These are phyloP conservation scores for Sebastiscus albofasciatus DNA, from an alignment of 2,797 vertebrate genomes.

Conservation along the genomic window DNA sequence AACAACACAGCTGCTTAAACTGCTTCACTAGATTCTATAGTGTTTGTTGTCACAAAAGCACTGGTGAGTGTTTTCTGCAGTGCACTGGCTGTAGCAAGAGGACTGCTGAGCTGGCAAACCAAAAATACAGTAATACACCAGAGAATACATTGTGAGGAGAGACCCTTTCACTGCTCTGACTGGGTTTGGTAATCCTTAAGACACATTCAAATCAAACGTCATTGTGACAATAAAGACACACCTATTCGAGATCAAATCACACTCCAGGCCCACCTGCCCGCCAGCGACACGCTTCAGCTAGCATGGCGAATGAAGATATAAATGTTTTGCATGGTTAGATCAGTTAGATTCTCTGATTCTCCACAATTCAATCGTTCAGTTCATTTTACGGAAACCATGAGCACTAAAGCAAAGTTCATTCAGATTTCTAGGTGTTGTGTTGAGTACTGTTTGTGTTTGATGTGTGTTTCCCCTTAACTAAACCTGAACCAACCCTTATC, in stretches of 20 bases:
- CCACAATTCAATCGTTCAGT: background rate
- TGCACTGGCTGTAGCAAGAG: background rate
- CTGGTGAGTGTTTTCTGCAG: constrained; percentile 13
- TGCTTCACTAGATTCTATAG: background rate
- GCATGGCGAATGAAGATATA: background rate
- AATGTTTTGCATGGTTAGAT: background rate
- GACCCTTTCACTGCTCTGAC: background rate
- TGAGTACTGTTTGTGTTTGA: background rate
- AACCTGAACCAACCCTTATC: background rate
- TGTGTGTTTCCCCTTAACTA: background rate
- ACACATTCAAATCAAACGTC: background rate
- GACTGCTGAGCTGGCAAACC: constrained; percentile 11
- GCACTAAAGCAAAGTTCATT: background rate
- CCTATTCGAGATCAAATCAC: background rate
- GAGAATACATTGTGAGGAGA: background rate
- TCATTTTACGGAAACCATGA: background rate
- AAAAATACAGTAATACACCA: background rate
- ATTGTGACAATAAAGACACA: background rate
- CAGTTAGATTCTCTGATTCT: background rate
- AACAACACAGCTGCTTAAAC: constrained; percentile 10
- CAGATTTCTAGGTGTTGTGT: background rate
- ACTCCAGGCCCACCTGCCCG: background rate
- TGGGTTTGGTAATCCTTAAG: background rate
- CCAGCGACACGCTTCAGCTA: no score
- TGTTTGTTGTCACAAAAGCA: constrained; percentile 32